Evolutionary conservation across 1,140 invertebrate genomes (phyloP), one percentile per base, ranked within the genome.

Genomic region (Streblospio benedicti): DNA sequence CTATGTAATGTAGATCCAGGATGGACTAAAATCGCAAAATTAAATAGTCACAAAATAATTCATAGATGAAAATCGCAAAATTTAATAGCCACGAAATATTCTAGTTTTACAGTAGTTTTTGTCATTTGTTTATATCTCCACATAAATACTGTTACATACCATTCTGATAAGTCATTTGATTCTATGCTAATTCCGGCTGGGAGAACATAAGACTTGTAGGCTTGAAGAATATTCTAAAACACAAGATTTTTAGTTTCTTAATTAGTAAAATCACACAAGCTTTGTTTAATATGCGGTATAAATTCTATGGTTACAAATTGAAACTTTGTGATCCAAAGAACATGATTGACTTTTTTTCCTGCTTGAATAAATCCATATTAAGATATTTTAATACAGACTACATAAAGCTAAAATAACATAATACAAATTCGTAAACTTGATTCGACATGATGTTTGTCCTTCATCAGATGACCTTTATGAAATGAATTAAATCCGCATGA

Each of bases 121-220:
- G n/a, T n/a, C n/a, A n/a, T n/a, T n/a, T n/a, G n/a, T n/a, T n/a
- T n/a, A n/a, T n/a, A n/a, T n/a, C n/a, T n/a, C n/a, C n/a, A n/a
- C n/a, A n/a, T n/a, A 18, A 47, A 4, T 16, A 5, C 14, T 20
- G 4, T 41, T 9, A 65, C 67, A 60, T 61, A 74, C 74, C 71
- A 65, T 67, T 74, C 71, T 25, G 71, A 55, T 1, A 73, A 18
- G 49, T 65, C 64, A 23, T 67, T 67, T 35, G 68, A 72, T 41
- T 76, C 68, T 9, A 78, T 31, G 44, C 71, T 76, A 44, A 72
- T 70, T 18, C 77, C 77, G 53, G 76, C 71, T 53, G 72, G 76
- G 47, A 78, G 53, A 2, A 73, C 53, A 62, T 78, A 78, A 9
- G 65, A 55, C 30, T 66, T 64, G 20, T 66, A 53, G 59, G 68